Evolutionary conservation across 2,888 invertebrate species (phyloP).

Genomic region (Germaria angustata): DNA sequence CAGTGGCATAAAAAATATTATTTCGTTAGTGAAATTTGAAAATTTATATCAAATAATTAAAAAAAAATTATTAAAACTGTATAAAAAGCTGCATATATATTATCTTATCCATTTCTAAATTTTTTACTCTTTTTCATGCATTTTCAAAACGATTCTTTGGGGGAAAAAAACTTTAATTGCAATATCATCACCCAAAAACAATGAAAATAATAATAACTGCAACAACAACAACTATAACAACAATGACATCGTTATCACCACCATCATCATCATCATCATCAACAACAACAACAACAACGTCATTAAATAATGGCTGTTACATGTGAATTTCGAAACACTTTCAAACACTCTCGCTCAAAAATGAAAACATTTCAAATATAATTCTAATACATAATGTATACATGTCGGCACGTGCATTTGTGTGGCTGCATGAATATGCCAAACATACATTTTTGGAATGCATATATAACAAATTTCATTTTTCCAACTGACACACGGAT

Average conservation of each 20-base stretch:
- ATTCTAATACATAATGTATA: constrained; percentile 6
- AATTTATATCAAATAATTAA: background rate
- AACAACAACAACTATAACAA: constrained; percentile 2
- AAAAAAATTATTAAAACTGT: background rate
- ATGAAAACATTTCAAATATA: no score
- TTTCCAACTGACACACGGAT: constrained; percentile 54
- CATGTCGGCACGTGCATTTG: constrained; percentile 5
- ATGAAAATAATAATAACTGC: background rate
- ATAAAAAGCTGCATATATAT: no score
- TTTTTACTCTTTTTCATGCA: constrained; percentile 2
- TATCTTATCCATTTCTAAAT: background rate
- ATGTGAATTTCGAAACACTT: background rate
- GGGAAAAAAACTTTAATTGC: constrained; percentile 34
- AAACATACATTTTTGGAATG: constrained; percentile 42
- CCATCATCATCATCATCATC: constrained; percentile 20
- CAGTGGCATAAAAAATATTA: background rate
- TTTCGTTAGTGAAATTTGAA: no score
- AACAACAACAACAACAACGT: background rate
- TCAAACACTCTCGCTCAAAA: background rate
- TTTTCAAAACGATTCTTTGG: background rate
- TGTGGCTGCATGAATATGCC: background rate
- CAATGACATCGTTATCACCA: background rate
- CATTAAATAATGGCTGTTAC: background rate
- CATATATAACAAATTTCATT: constrained; percentile 14
- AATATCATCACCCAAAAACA: constrained; percentile 39